Evolutionary conservation across 1,140 invertebrate species (phyloP).

Genomic region (Magallana ariakensis): DNA sequence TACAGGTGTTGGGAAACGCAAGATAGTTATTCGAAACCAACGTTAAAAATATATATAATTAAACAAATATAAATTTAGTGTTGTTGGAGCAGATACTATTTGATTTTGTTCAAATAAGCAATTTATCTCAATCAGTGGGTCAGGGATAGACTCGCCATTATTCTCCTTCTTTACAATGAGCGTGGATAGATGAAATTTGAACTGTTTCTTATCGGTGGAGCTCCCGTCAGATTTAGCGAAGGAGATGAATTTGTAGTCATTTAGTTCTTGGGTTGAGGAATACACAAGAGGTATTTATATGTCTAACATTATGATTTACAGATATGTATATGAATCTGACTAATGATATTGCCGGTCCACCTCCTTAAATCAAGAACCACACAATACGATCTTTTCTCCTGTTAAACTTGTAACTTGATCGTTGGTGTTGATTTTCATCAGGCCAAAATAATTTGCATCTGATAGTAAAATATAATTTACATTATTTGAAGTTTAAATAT

Average conservation of each 20-base stretch:
- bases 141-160: not conserved
- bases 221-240: not conserved
- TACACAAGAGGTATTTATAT: not conserved
- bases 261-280: not conserved
- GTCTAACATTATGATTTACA: conserved; percentile 18
- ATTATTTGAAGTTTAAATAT: too few relatives aligned
- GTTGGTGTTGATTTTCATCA: not conserved
- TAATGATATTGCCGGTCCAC: not conserved
- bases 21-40: too few relatives aligned
- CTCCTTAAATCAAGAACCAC: conserved; percentile 12
- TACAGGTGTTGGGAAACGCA: too few relatives aligned
- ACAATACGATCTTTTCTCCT: not conserved
- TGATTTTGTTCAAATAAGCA: not conserved
- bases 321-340: not conserved
- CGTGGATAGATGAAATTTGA: not conserved
- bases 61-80: too few relatives aligned
- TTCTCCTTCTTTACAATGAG: not conserved
- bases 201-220: not conserved
- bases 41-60: too few relatives aligned
- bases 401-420: not conserved
- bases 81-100: not conserved
- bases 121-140: conserved; percentile 13
- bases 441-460: not conserved
- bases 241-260: conserved; percentile 22
- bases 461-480: too few relatives aligned